Evolutionary conservation across 2,797 vertebrate genomes (phyloP).

Genomic region (Lateolabrax maculatus): DNA sequence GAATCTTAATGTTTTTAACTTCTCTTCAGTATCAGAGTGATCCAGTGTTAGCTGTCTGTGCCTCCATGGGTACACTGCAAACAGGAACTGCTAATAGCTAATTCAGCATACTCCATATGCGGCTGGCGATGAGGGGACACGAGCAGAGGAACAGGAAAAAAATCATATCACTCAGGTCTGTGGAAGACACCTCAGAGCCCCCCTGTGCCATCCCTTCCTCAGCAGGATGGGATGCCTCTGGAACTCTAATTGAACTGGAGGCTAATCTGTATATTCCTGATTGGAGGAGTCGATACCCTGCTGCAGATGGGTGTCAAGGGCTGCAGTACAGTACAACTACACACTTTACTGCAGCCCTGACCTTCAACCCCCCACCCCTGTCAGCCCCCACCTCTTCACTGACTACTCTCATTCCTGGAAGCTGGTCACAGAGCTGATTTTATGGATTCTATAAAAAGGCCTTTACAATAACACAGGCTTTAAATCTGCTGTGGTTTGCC

Average conservation of each 20-base stretch:
- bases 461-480: slow-evolving; percentile 1
- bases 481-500: slow-evolving; percentile 22
- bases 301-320: slow-evolving; percentile 2
- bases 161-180: no score
- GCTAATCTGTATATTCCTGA: neutral
- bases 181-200: neutral
- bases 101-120: no score
- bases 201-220: neutral
- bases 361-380: neutral
- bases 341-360: slow-evolving; percentile 18
- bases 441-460: slow-evolving; percentile 24
- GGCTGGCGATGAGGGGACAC: no score
- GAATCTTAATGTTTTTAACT: no score
- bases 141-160: no score
- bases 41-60: no score
- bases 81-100: no score
- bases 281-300: neutral
- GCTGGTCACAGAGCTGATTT: slow-evolving; percentile 32
- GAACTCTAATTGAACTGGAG: slow-evolving; percentile 2
- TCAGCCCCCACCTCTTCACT: neutral
- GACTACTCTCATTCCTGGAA: slow-evolving; percentile 8
- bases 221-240: neutral
- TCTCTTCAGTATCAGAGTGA: no score
- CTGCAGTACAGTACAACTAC: neutral
- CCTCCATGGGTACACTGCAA: no score